These are phyloP conservation scores for Morone saxatilis DNA, from an alignment of 2,113 vertebrate species.

Conservation along the genomic window DNA sequence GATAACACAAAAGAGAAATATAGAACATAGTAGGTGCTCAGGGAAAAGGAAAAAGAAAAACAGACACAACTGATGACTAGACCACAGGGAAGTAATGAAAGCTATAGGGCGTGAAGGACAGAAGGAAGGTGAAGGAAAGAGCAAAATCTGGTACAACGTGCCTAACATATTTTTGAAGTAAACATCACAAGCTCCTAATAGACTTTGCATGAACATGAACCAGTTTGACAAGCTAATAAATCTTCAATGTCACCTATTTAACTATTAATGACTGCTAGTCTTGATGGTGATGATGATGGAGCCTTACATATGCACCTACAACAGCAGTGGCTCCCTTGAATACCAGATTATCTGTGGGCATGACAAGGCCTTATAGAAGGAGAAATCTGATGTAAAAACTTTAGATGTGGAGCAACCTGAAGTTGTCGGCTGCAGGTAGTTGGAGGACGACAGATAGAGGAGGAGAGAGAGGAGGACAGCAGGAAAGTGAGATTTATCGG, in stretches of 20 bases:
- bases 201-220: slow-evolving; percentile 40
- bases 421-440: slow-evolving; percentile 32
- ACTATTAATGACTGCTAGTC: slow-evolving; percentile 62
- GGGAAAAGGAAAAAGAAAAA: slow-evolving; percentile 40
- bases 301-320: slow-evolving; percentile 37
- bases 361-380: slow-evolving; percentile 16
- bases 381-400: slow-evolving; percentile 31
- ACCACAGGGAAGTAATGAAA: slow-evolving; percentile 38
- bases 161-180: slow-evolving; percentile 48
- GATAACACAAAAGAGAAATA: slow-evolving; percentile 17
- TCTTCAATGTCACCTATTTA: slow-evolving; percentile 55
- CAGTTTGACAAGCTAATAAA: slow-evolving; percentile 58
- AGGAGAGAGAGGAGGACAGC: neutral
- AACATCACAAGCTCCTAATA: slow-evolving; percentile 37
- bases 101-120: slow-evolving; percentile 47
- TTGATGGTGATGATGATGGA: slow-evolving; percentile 44
- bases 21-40: slow-evolving; percentile 24
- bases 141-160: slow-evolving; percentile 19
- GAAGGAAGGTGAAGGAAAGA: slow-evolving; percentile 45
- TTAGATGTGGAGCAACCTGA: slow-evolving; percentile 9
- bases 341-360: slow-evolving; percentile 27
- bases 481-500: slow-evolving; percentile 23
- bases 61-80: slow-evolving; percentile 29
- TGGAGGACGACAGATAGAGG: slow-evolving; percentile 17
- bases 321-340: slow-evolving; percentile 21